A percentile compares a stretch with the other conserved stretches of the same genome.
phyloP scores from a whole-genome alignment of 2,113 vertebrate genomes.

The Calyptomena viridis region DNA sequence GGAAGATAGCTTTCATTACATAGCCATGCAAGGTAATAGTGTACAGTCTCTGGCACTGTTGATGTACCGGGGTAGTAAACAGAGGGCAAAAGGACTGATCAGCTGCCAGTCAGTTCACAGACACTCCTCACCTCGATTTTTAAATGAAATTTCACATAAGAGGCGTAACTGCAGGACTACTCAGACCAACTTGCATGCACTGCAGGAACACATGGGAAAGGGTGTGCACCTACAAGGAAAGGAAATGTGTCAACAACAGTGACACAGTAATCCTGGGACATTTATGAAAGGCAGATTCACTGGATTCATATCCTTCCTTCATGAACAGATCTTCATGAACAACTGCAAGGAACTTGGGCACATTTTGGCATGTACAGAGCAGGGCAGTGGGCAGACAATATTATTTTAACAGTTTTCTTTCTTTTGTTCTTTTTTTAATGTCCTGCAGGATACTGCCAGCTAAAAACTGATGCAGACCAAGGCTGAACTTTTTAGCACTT shows the following conservation, averaged over 20 bases:
- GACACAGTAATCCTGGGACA: neutral
- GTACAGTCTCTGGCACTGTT: neutral
- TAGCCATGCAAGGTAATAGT: neutral
- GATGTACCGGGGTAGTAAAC: neutral
- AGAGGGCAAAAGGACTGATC: slow-evolving; percentile 1
- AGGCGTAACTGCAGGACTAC: neutral
- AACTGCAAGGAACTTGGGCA: neutral
- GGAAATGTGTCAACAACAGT: slow-evolving; percentile 14
- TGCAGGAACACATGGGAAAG: neutral
- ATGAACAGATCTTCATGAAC: slow-evolving; percentile 7
- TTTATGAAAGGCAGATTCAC: neutral
- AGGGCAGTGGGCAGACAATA: neutral
- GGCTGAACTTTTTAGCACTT: slow-evolving; percentile 9
- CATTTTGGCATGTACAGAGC: neutral
- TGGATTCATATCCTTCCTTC: neutral
- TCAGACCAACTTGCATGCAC: neutral
- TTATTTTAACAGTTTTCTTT: neutral
- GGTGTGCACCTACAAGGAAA: slow-evolving; percentile 16
- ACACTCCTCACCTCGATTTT: neutral
- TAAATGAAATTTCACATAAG: neutral
- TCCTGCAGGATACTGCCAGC: neutral
- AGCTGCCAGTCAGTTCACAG: neutral
- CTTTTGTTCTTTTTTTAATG: neutral
- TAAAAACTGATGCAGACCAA: neutral
- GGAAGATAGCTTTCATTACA: slow-evolving; percentile 44